Conservation (phyloP, 2,797 vertebrate species). For the Rhinella marina region DNA sequence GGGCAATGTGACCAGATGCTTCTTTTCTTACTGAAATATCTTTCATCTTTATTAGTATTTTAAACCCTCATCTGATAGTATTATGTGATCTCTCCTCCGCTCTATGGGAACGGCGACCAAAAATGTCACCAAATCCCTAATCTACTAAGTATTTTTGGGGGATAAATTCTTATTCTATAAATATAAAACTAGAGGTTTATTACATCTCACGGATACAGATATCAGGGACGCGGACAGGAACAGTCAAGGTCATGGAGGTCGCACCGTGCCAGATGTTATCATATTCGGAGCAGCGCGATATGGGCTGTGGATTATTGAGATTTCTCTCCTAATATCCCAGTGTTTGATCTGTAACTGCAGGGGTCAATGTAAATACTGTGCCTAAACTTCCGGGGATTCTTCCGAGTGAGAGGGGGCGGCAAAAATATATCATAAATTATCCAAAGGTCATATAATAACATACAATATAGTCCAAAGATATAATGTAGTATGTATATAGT, state of each 20-base stretch:
- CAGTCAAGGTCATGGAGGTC: constrained; percentile 35
- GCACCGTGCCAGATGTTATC: constrained; percentile 37
- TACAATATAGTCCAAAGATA: no score
- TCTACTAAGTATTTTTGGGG: neutral
- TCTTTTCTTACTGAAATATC: constrained; percentile 59
- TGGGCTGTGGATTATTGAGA: neutral
- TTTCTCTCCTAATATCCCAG: neutral
- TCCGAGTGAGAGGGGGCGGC: neutral
- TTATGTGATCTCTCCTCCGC: constrained; percentile 56
- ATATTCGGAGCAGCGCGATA: neutral
- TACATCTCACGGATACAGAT: constrained; percentile 22
- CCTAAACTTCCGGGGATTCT: neutral
- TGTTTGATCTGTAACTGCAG: constrained; percentile 3
- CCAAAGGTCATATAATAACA: no score
- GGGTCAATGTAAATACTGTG: neutral
- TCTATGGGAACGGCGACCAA: constrained; percentile 40
- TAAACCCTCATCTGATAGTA: constrained; percentile 58
- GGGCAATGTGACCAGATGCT: constrained; percentile 57
- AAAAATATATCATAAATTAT: neutral
- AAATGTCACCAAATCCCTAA: constrained; percentile 14
- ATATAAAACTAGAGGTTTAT: constrained; percentile 35
- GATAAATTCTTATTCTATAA: constrained; percentile 23
- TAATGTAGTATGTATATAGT: no score
- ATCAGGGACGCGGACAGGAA: neutral
- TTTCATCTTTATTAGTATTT: constrained; percentile 63